Evolutionary conservation across 2,113 vertebrate genomes (phyloP).

Genomic region (Lampris megalopsis): DNA sequence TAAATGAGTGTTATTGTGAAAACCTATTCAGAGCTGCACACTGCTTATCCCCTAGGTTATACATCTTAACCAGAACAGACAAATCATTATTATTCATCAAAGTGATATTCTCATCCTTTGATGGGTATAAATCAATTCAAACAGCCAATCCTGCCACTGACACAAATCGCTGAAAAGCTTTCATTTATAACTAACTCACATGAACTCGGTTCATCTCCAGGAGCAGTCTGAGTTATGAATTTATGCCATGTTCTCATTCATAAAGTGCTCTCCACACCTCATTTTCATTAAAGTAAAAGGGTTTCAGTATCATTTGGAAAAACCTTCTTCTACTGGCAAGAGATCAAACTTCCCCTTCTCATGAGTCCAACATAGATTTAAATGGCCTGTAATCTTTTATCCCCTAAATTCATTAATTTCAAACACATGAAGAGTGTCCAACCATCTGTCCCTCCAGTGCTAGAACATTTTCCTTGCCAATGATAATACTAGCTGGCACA

Average conservation of each 20-base stretch:
- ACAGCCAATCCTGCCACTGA: background rate
- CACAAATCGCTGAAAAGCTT: background rate
- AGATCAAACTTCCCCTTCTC: slow-evolving; percentile 28
- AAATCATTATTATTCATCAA: too few species aligned
- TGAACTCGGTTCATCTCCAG: slow-evolving; percentile 5
- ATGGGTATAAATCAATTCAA: too few species aligned
- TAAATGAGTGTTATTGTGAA: slow-evolving; percentile 31
- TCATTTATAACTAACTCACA: background rate
- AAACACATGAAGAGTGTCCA: slow-evolving; percentile 42
- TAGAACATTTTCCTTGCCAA: background rate
- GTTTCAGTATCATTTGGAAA: slow-evolving; percentile 32
- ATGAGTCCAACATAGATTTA: slow-evolving; percentile 47
- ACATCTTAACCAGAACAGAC: too few species aligned
- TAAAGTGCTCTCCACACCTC: slow-evolving; percentile 1
- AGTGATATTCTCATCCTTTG: too few species aligned
- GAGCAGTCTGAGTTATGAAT: slow-evolving; percentile 15
- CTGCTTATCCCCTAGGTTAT: background rate
- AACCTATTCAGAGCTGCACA: background rate
- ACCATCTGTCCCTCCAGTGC: slow-evolving; percentile 51
- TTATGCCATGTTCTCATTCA: slow-evolving; percentile 31
- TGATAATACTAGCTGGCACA: slow-evolving; percentile 34
- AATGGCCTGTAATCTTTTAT: slow-evolving; percentile 49
- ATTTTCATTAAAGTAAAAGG: slow-evolving; percentile 25
- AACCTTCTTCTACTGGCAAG: slow-evolving; percentile 1
- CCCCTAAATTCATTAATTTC: slow-evolving; percentile 45